phyloP scores from a whole-genome alignment of 2,888 invertebrate genomes.

The Homarus gammarus region DNA sequence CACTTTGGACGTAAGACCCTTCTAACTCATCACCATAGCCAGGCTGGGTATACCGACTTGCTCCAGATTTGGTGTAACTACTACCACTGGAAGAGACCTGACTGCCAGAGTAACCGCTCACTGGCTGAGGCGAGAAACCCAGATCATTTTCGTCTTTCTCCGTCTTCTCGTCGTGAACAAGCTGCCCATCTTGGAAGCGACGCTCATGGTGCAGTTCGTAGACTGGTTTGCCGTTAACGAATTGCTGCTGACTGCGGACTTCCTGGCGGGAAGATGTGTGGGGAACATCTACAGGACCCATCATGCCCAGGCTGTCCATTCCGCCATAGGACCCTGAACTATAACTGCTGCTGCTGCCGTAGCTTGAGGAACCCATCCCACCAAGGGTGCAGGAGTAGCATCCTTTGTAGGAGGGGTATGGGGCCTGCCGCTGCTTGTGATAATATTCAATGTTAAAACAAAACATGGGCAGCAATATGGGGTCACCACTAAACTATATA shows the following conservation, averaged over 20 bases:
- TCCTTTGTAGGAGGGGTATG: conserved; percentile 10
- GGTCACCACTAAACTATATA: too few relatives aligned
- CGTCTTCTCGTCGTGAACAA: conserved; percentile 60
- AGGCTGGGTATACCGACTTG: neutral
- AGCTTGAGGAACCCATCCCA: neutral
- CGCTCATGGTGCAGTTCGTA: conserved; percentile 65
- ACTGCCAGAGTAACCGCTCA: neutral
- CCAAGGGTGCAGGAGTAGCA: conserved; percentile 48
- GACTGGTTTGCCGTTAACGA: conserved; percentile 68
- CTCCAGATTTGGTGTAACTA: neutral
- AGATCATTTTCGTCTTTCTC: conserved; percentile 58
- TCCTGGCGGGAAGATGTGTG: conserved; percentile 58
- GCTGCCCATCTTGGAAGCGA: conserved; percentile 59
- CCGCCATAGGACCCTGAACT: conserved; percentile 2
- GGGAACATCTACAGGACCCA: neutral
- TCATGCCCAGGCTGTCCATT: neutral
- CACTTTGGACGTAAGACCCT: neutral
- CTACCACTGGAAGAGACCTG: conserved; percentile 18
- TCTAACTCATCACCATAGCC: neutral
- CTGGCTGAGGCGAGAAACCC: neutral
- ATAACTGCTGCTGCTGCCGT: conserved; percentile 32
- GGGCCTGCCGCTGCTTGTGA: conserved; percentile 41
- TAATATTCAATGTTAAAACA: too few relatives aligned
- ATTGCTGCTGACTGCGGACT: conserved; percentile 59
- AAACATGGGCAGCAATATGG: too few relatives aligned